These are phyloP conservation scores for Eremobia ochroleuca DNA, from an alignment of 2,888 invertebrate genomes.

Conservation along the genomic window DNA sequence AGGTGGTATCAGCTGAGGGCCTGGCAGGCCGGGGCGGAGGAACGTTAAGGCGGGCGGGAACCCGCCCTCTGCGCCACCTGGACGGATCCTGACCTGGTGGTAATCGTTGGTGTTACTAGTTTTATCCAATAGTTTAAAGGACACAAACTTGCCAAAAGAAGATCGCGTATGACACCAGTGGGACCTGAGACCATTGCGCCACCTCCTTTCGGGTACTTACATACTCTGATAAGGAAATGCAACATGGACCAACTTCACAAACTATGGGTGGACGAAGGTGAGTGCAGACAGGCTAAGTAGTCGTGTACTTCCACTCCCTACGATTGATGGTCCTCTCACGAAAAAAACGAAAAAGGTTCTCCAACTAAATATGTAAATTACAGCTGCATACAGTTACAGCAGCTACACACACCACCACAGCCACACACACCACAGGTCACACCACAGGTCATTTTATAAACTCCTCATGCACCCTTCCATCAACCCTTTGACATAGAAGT, in stretches of 20 bases:
- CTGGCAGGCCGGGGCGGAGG: constrained; percentile 83
- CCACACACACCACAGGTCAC: no score
- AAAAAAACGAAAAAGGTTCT: not conserved
- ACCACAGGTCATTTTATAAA: not conserved
- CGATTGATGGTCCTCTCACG: not conserved
- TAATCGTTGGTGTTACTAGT: not conserved
- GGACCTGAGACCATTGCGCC: not conserved
- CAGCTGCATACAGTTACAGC: not conserved
- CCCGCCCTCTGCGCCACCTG: constrained; percentile 68
- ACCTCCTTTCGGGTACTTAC: not conserved
- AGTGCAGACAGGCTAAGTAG: not conserved
- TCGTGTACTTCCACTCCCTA: not conserved
- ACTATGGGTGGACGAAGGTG: no score
- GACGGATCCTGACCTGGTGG: constrained; percentile 73
- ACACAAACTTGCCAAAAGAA: not conserved
- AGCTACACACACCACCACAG: no score
- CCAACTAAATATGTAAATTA: no score
- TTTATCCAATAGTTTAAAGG: not conserved
- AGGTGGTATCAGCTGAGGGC: constrained; percentile 85
- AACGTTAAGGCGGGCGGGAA: constrained; percentile 85
- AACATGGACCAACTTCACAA: no score
- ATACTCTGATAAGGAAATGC: no score
- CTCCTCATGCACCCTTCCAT: no score
- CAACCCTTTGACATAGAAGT: not conserved
- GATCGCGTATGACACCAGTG: not conserved